A percentile compares a stretch with the other conserved stretches of the same genome.
phyloP scores from a whole-genome alignment of 2,888 invertebrate species.

The Rhagonycha fulva region DNA sequence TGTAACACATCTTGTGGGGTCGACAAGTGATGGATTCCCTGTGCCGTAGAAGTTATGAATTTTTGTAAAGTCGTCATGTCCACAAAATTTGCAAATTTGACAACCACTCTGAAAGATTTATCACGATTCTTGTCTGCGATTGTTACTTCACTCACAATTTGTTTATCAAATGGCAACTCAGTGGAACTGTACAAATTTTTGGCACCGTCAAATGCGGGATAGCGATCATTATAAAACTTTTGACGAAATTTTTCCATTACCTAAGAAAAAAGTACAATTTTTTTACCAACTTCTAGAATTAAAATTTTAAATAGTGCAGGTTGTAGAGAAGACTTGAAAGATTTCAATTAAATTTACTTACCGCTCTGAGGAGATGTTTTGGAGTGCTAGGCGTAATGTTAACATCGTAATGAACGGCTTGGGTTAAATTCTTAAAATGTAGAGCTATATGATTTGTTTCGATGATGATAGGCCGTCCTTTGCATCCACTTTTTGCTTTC shows the following conservation, averaged over 20 bases:
- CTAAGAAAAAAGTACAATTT: neutral
- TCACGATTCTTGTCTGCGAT: slow-evolving; percentile 30
- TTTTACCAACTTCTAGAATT: too few relatives aligned
- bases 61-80: slow-evolving; percentile 55
- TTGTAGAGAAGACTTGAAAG: too few relatives aligned
- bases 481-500: neutral
- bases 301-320: neutral
- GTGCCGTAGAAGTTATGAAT: slow-evolving; percentile 44
- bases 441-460: slow-evolving; percentile 69
- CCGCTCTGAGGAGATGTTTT: slow-evolving; percentile 61
- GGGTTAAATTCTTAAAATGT: slow-evolving; percentile 46
- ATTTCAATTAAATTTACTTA: neutral
- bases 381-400: slow-evolving; percentile 70
- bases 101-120: slow-evolving; percentile 55
- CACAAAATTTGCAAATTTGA: slow-evolving; percentile 61
- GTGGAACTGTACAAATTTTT: slow-evolving; percentile 66
- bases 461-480: slow-evolving; percentile 51
- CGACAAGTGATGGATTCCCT: slow-evolving; percentile 31
- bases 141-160: slow-evolving; percentile 34
- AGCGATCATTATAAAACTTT: slow-evolving; percentile 52
- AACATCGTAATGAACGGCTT: slow-evolving; percentile 80
- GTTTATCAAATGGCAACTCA: slow-evolving; percentile 53
- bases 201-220: slow-evolving; percentile 73
- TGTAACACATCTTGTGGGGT: slow-evolving; percentile 68
- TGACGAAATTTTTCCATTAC: slow-evolving; percentile 45